phyloP scores from a whole-genome alignment of 2,797 vertebrate genomes.

The Onychomys torridus region DNA sequence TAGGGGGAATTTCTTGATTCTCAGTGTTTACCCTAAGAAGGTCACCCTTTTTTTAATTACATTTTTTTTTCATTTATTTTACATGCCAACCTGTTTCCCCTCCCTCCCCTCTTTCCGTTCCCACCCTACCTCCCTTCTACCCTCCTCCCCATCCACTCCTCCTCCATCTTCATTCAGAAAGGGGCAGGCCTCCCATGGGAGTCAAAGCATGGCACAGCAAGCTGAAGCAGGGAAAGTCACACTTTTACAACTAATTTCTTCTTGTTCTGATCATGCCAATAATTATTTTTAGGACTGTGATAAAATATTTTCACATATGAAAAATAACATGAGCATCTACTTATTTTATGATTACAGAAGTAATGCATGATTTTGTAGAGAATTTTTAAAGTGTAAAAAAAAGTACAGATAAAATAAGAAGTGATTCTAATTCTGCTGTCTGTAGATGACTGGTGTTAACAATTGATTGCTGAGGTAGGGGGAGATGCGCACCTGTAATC shows the following conservation, averaged over 20 bases:
- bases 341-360: conserved; percentile 49
- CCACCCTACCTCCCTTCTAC: no score
- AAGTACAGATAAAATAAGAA: conserved; percentile 8
- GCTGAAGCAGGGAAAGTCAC: neutral
- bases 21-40: conserved; percentile 12
- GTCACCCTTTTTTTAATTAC: neutral
- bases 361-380: neutral
- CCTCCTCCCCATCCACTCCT: no score
- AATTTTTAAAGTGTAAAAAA: conserved; percentile 18
- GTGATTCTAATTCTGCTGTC: neutral
- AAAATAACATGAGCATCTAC: neutral
- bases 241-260: conserved; percentile 34
- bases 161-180: no score
- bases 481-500: neutral
- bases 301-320: neutral
- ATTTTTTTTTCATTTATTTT: no score
- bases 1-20: neutral
- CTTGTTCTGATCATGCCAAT: conserved; percentile 33
- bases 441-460: neutral
- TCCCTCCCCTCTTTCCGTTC: no score
- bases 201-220: no score
- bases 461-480: neutral
- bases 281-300: conserved; percentile 10
- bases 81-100: no score
- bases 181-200: no score